Evolutionary conservation across 2,113 vertebrate genomes (phyloP).

Genomic region (Pardalotus punctatus): DNA sequence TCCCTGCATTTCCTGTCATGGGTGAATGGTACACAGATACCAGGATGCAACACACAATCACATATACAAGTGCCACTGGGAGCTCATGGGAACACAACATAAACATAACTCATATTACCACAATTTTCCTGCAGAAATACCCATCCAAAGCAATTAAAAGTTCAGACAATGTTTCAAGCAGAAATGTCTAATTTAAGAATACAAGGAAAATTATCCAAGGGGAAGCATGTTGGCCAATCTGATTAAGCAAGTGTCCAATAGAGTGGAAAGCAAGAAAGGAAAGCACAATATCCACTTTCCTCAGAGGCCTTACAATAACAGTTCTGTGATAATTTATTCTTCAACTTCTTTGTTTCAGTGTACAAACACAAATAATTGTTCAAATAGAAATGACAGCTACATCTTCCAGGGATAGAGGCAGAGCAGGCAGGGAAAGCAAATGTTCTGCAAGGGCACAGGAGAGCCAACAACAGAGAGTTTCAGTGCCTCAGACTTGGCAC

Average conservation of each 20-base stretch:
- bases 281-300: not conserved
- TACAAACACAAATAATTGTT: not conserved
- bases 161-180: not conserved
- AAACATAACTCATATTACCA: not conserved
- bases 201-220: not conserved
- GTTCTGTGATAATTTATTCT: not conserved
- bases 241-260: not conserved
- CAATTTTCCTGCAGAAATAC: not conserved
- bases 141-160: not conserved
- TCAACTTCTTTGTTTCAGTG: not conserved
- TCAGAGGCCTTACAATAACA: not conserved
- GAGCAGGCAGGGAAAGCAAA: not conserved
- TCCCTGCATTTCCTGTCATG: not conserved
- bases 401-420: not conserved
- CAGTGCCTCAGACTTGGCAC: not conserved
- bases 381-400: not conserved
- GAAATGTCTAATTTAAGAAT: not conserved
- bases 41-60: not conserved
- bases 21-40: not conserved
- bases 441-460: rapidly evolving
- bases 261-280: not conserved
- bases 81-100: not conserved
- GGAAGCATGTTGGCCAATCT: not conserved
- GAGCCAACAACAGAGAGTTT: not conserved
- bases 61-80: not conserved